phyloP scores from a whole-genome alignment of 2,113 vertebrate species.

The Carassius gibelio region DNA sequence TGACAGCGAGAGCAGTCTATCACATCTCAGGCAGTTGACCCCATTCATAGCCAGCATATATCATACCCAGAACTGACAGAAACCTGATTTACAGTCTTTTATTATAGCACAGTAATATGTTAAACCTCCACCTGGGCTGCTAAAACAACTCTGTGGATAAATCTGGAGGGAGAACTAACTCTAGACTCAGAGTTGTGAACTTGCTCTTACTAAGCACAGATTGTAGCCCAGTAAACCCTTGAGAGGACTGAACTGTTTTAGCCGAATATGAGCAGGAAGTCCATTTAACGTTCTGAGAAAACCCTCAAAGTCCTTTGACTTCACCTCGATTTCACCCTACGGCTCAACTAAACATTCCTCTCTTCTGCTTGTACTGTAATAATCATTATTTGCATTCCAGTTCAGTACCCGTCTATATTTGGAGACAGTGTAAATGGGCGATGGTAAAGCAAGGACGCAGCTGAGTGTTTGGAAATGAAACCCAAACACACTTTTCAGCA shows the following conservation, averaged over 20 bases:
- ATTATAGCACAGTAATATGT: conserved; percentile 56
- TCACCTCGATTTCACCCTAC: conserved; percentile 27
- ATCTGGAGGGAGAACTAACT: conserved; percentile 48
- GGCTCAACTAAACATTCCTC: conserved; percentile 24
- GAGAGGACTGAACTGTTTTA: not conserved
- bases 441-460: conserved; percentile 33
- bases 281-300: not conserved
- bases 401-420: conserved; percentile 18
- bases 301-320: conserved; percentile 2
- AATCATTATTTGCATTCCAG: conserved; percentile 26
- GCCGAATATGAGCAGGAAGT: conserved; percentile 7
- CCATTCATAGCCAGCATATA: conserved; percentile 52
- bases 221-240: not conserved
- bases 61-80: conserved; percentile 60
- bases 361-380: conserved; percentile 30
- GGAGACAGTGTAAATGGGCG: not conserved
- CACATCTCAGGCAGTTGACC: conserved; percentile 55
- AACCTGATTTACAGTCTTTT: conserved; percentile 64
- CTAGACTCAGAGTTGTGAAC: conserved; percentile 24
- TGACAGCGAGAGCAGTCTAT: conserved; percentile 50
- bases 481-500: conserved; percentile 3
- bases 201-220: conserved; percentile 11
- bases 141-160: conserved; percentile 49
- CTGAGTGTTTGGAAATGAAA: conserved; percentile 46
- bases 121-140: conserved; percentile 52